Evolutionary conservation across 2,888 invertebrate genomes (phyloP).

Genomic region (Harpagoxenus sublaevis): DNA sequence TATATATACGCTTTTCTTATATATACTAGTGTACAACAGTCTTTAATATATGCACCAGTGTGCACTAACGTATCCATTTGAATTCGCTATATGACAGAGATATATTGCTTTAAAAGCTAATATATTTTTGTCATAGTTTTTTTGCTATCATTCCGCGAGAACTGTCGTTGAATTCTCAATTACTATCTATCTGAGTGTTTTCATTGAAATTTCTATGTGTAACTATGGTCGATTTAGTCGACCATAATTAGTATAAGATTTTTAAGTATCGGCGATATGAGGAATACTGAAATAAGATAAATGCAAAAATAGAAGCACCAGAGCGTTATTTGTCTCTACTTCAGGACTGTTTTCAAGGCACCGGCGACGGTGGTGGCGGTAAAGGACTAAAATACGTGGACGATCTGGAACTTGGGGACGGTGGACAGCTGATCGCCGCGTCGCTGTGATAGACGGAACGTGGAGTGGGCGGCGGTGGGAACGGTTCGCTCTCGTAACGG

Average conservation of each 20-base stretch:
- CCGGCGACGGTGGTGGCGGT: conserved; percentile 95
- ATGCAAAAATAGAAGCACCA: not conserved
- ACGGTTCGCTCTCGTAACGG: conserved; percentile 90
- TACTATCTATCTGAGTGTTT: not conserved
- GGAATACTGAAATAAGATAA: conserved; percentile 8
- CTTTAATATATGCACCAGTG: not conserved
- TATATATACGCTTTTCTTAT: not conserved
- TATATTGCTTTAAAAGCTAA: conserved; percentile 1
- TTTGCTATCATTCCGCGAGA: not conserved
- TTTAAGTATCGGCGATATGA: not conserved
- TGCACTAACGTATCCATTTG: not conserved
- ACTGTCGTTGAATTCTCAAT: not conserved
- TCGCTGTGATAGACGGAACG: conserved; percentile 92
- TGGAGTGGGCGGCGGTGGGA: conserved; percentile 93
- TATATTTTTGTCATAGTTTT: conserved; percentile 13
- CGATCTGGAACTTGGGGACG: conserved; percentile 90
- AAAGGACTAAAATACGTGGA: conserved; percentile 93
- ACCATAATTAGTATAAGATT: not conserved
- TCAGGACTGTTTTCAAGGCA: conserved; percentile 84
- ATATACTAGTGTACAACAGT: not conserved
- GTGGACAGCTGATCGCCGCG: conserved; percentile 89
- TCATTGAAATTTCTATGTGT: not conserved
- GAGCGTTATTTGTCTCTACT: not conserved
- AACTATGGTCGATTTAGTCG: not conserved
- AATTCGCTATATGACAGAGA: not conserved